Percentiles rank a stretch among this genome's conserved stretches.
Evolutionary conservation across 2,113 vertebrate species (phyloP).

Genomic region (Odontophorus gujanensis): DNA sequence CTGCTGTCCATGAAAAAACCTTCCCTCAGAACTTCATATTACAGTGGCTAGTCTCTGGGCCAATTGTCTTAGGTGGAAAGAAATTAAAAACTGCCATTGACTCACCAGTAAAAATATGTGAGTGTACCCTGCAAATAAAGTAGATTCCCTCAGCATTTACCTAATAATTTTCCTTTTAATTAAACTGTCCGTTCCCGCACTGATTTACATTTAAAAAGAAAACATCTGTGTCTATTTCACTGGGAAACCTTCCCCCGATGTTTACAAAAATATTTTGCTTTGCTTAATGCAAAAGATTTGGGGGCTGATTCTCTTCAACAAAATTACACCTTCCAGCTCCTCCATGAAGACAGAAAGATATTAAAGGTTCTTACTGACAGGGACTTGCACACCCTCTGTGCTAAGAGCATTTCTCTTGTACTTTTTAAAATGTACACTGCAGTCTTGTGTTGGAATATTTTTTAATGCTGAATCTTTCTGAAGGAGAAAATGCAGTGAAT

Average conservation of each 20-base stretch:
- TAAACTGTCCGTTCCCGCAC: constrained; percentile 55
- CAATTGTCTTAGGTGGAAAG: constrained; percentile 6
- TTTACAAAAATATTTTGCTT: constrained; percentile 45
- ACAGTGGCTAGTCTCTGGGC: constrained; percentile 4
- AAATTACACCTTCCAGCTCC: background rate
- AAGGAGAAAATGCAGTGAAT: background rate
- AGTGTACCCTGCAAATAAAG: constrained; percentile 52
- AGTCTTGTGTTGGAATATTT: background rate
- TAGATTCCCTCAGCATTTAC: constrained; percentile 52
- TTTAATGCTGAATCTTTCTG: background rate
- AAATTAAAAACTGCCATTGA: constrained; percentile 66
- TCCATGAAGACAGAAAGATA: background rate
- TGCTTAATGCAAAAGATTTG: background rate
- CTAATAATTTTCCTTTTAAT: constrained; percentile 73
- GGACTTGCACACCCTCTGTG: background rate
- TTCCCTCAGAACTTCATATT: constrained; percentile 26
- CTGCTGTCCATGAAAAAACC: background rate
- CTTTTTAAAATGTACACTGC: background rate
- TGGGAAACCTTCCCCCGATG: constrained; percentile 20
- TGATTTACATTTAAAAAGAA: constrained; percentile 73
- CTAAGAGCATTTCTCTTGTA: background rate
- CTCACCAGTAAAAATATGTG: constrained; percentile 63
- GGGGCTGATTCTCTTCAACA: constrained; percentile 1
- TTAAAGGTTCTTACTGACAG: background rate
- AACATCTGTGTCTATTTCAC: constrained; percentile 55